Conservation (phyloP, 2,797 vertebrate genomes). For the Danio albolineatus region DNA sequence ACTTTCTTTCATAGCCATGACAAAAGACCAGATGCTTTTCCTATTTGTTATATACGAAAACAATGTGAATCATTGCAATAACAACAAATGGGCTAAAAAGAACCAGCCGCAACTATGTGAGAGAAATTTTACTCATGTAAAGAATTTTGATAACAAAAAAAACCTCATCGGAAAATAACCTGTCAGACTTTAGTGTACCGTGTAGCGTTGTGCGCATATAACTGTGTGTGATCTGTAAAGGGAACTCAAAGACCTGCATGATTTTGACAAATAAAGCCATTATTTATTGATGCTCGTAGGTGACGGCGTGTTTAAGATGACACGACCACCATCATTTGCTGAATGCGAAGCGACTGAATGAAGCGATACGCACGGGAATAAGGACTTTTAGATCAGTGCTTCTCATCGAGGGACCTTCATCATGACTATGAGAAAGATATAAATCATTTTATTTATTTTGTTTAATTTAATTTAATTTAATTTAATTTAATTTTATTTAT, state of each 20-base stretch:
- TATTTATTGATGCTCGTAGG: constrained; percentile 20
- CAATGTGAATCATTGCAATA: constrained; percentile 72
- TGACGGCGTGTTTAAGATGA: neutral
- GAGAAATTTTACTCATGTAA: constrained; percentile 71
- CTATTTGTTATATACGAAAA: constrained; percentile 65
- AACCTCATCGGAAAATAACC: constrained; percentile 59
- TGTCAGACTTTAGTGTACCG: constrained; percentile 66
- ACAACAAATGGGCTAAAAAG: constrained; percentile 58
- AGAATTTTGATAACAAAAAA: constrained; percentile 69
- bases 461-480: no score
- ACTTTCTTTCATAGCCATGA: constrained; percentile 55
- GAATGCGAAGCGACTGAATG: neutral
- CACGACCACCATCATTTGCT: neutral
- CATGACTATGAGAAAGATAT: no score
- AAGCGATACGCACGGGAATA: neutral
- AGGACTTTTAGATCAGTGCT: neutral
- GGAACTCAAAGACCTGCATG: constrained; percentile 76
- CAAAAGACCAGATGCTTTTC: constrained; percentile 59
- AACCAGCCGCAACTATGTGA: constrained; percentile 58
- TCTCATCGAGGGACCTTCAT: no score
- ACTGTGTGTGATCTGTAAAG: constrained; percentile 68
- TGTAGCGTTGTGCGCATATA: constrained; percentile 67
- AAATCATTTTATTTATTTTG: no score
- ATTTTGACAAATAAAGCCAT: constrained; percentile 65
- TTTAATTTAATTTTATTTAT: no score